Percentiles rank a stretch among this genome's conserved stretches.
Evolutionary conservation across 2,888 invertebrate genomes (phyloP).

Genomic region (Selenia dentaria): DNA sequence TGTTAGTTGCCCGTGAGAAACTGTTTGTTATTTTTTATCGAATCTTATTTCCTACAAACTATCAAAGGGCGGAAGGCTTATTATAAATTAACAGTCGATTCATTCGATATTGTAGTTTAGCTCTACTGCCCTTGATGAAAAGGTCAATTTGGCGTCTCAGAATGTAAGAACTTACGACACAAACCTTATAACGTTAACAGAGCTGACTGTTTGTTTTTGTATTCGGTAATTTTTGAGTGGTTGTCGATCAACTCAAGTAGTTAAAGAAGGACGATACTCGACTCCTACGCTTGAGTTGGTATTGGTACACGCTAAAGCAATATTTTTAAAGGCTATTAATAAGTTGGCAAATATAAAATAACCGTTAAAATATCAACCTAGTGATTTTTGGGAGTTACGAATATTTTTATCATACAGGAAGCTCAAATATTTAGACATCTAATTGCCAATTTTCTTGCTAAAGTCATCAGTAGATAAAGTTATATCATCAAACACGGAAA

Average conservation of each 20-base stretch:
- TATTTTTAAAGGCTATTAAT: slow-evolving; percentile 23
- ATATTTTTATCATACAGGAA: slow-evolving; percentile 16
- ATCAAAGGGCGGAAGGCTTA: slow-evolving; percentile 78
- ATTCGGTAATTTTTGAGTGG: slow-evolving; percentile 73
- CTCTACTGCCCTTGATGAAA: slow-evolving; percentile 63
- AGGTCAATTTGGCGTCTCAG: slow-evolving; percentile 68
- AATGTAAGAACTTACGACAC: slow-evolving; percentile 65
- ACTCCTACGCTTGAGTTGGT: slow-evolving; percentile 47
- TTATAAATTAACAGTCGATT: slow-evolving; percentile 66
- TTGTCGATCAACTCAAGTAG: slow-evolving; percentile 63
- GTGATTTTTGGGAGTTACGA: slow-evolving; percentile 7
- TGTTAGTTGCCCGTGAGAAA: slow-evolving; percentile 70
- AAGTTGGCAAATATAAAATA: slow-evolving; percentile 12
- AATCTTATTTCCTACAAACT: slow-evolving; percentile 74
- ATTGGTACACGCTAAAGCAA: slow-evolving; percentile 28
- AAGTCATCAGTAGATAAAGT: background rate
- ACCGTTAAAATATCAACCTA: slow-evolving; percentile 1
- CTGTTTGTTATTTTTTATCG: slow-evolving; percentile 72
- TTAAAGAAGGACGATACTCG: slow-evolving; percentile 59
- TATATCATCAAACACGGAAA: slow-evolving; percentile 3
- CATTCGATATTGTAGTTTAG: slow-evolving; percentile 61
- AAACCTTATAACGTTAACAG: slow-evolving; percentile 59
- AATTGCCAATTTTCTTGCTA: slow-evolving; percentile 9
- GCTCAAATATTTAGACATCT: slow-evolving; percentile 7
- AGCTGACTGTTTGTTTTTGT: slow-evolving; percentile 66